Evolutionary conservation across 2,797 vertebrate species (phyloP), one percentile per base, ranked within the genome.

Genomic region (Chaetophractus vellerosus): DNA sequence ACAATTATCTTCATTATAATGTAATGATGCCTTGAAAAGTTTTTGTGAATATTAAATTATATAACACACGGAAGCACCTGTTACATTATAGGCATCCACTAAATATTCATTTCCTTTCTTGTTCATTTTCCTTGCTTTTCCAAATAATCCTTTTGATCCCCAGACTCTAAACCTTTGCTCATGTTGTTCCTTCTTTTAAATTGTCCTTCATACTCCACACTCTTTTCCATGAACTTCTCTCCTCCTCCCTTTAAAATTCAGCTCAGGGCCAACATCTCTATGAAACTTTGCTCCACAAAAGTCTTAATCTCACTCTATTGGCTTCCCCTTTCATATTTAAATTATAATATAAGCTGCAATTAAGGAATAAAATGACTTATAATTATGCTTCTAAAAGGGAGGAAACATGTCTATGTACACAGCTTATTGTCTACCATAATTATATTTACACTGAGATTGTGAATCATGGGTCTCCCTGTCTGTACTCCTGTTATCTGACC

Each of bases 31-130:
- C 3, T 57, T 83, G 15, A 94, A 74, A 88, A 79, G 31, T 59
- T 80, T 93, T 92, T 31, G 59, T 81, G 19, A 78, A 12, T 94
- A 41, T 85, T 89, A 79, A 93, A 63, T 86, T 78, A 38, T 28
- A 74, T 38, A 82, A 55, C 23, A 57, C 5, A 23, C 41, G 41
- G 18, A 75, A 78, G 21, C 3, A 85, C 2, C n/a, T 75, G 64
- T 21, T 95, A 21, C 15, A n/a, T 18, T 68, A 6, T 38, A 93
- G 8, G 1, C 8, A 76, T 69, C 72, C 26, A 31, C 9, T 38
- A 94, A 84, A 93, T 26, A 75, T 72, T 88, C 76, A 82, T 85
- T 91, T 94, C 15, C 16, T 6, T 55, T 82, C 10, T 31, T 57
- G 86, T 88, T 74, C 5, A 52, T 7, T 83, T 83, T 63, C 55